These are phyloP conservation scores for Osmoderma eremita DNA, from an alignment of 2,888 invertebrate species.

Conservation along the genomic window DNA sequence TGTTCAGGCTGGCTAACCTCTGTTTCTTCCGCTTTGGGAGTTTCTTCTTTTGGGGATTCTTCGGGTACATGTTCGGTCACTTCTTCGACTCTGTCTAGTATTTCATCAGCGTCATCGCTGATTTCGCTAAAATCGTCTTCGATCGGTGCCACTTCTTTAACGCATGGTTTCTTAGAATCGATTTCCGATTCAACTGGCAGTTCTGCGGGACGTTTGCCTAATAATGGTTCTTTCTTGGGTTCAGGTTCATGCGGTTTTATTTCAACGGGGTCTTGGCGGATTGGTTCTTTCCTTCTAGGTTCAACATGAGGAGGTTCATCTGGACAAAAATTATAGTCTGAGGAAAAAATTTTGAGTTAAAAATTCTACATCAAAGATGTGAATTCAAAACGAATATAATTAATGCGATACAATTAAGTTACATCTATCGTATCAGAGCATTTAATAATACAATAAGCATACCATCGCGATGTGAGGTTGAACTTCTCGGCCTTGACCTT, in stretches of 20 bases:
- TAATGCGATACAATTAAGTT: neutral
- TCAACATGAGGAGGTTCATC: constrained; percentile 38
- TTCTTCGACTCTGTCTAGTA: constrained; percentile 80
- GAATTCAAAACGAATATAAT: constrained; percentile 9
- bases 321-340: constrained; percentile 41
- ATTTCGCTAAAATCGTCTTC: constrained; percentile 85
- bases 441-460: constrained; percentile 4
- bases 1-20: constrained; percentile 53
- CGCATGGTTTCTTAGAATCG: constrained; percentile 64
- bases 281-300: constrained; percentile 44
- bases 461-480: constrained; percentile 52
- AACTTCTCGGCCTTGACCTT: constrained; percentile 65
- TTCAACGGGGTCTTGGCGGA: constrained; percentile 47
- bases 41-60: constrained; percentile 44
- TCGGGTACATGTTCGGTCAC: constrained; percentile 47
- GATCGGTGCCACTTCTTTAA: constrained; percentile 64
- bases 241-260: constrained; percentile 50
- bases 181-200: constrained; percentile 61
- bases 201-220: constrained; percentile 57
- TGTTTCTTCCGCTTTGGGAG: constrained; percentile 51
- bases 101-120: constrained; percentile 89
- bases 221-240: constrained; percentile 52
- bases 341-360: constrained; percentile 30
- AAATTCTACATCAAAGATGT: constrained; percentile 25
- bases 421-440: neutral